phyloP scores from a whole-genome alignment of 2,888 invertebrate genomes.

The Polyommatus icarus region DNA sequence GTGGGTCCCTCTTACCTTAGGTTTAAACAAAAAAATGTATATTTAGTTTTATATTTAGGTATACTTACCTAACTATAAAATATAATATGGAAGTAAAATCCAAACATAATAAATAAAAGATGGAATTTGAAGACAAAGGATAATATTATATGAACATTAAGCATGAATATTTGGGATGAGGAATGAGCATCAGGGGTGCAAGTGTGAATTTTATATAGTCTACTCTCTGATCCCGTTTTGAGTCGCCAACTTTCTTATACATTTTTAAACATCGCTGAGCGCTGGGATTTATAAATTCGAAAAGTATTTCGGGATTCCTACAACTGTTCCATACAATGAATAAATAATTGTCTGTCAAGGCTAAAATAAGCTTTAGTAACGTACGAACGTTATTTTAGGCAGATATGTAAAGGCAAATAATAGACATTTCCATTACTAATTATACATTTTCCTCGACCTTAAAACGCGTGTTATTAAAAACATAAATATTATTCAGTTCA shows the following conservation, averaged over 20 bases:
- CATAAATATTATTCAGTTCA: too few relatives aligned
- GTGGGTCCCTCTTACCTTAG: neutral
- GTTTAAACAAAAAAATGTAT: neutral
- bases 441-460: neutral
- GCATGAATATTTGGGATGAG: neutral
- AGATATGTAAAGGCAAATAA: neutral
- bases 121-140: neutral
- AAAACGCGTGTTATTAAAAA: neutral
- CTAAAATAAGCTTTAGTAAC: neutral
- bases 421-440: neutral
- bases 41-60: too few relatives aligned
- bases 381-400: neutral
- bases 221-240: neutral
- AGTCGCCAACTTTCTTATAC: neutral
- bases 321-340: neutral
- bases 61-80: too few relatives aligned
- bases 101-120: neutral
- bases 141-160: neutral
- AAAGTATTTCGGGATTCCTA: neutral
- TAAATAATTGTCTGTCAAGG: neutral
- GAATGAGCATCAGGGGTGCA: conserved; percentile 8
- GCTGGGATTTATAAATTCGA: neutral
- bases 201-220: neutral
- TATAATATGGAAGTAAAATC: neutral
- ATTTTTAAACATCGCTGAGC: conserved; percentile 7